These are phyloP conservation scores for Dasypogon diadema DNA, from an alignment of 2,888 invertebrate genomes.

Conservation along the genomic window DNA sequence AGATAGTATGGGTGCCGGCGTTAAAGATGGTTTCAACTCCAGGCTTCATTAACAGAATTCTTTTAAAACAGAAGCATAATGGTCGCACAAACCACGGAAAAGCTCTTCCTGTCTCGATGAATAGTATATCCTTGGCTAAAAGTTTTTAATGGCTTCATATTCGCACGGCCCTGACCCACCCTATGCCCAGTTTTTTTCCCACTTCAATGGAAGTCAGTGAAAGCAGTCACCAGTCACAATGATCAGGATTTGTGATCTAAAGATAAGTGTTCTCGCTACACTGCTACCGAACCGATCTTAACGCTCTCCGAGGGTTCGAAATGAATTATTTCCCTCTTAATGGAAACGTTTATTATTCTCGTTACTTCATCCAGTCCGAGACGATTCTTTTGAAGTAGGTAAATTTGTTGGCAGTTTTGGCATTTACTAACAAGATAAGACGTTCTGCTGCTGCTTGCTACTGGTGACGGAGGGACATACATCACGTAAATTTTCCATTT, in stretches of 20 bases:
- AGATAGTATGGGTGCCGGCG: neutral
- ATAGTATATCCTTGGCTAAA: slow-evolving; percentile 11
- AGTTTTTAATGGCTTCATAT: slow-evolving; percentile 36
- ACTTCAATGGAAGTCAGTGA: slow-evolving; percentile 22
- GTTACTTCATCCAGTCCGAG: neutral
- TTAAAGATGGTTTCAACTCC: neutral
- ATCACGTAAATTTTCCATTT: neutral
- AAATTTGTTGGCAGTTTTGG: slow-evolving; percentile 18
- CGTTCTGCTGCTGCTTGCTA: no score
- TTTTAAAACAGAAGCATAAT: neutral
- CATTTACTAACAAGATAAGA: slow-evolving; percentile 1
- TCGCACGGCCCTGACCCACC: slow-evolving; percentile 28
- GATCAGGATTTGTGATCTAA: slow-evolving; percentile 36
- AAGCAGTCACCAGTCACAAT: slow-evolving; percentile 36
- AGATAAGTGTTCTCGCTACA: no score
- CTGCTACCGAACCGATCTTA: no score
- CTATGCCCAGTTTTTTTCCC: neutral
- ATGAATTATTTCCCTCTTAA: no score
- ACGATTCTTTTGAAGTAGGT: neutral
- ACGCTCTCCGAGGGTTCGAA: no score
- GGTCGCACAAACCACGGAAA: slow-evolving; percentile 1
- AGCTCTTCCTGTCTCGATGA: slow-evolving; percentile 35
- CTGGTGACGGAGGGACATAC: no score
- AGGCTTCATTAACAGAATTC: slow-evolving; percentile 21
- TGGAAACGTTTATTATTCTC: no score